These are phyloP conservation scores for Synanceia verrucosa DNA, from an alignment of 2,797 vertebrate species.

Conservation along the genomic window DNA sequence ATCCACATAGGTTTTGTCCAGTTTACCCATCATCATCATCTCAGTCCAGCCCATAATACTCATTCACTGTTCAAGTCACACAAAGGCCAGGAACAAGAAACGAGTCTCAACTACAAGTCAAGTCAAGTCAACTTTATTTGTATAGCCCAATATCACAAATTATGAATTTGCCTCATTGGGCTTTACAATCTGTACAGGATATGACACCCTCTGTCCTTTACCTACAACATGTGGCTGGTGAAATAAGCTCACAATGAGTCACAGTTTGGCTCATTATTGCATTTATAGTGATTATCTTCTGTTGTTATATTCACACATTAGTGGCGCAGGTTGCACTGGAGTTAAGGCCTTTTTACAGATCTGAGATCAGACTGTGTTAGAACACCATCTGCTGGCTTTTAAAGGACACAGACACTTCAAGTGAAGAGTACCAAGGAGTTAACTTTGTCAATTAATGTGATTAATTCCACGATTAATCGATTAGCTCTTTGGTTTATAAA, in stretches of 20 bases:
- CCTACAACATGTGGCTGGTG: slow-evolving; percentile 29
- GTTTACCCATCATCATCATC: slow-evolving; percentile 15
- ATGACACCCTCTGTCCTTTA: no score
- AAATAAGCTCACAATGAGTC: slow-evolving; percentile 14
- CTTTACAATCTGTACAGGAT: no score
- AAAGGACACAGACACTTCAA: not conserved
- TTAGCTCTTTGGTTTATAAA: no score
- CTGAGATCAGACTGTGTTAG: slow-evolving; percentile 35
- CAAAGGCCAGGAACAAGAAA: slow-evolving; percentile 24
- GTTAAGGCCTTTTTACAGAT: not conserved
- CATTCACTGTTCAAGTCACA: not conserved
- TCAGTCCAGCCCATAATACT: not conserved
- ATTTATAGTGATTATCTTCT: slow-evolving; percentile 4
- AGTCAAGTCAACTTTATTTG: no score
- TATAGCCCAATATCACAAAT: no score
- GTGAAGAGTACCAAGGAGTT: no score
- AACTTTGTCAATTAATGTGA: no score
- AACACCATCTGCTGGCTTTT: slow-evolving; percentile 61
- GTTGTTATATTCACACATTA: no score
- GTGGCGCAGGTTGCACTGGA: no score
- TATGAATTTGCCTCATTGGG: no score
- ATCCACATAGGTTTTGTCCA: slow-evolving; percentile 16
- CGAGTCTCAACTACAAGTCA: not conserved
- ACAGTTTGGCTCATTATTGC: not conserved
- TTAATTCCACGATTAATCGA: no score